Conservation (phyloP, 2,113 vertebrate genomes). For the Ellobius talpinus region DNA sequence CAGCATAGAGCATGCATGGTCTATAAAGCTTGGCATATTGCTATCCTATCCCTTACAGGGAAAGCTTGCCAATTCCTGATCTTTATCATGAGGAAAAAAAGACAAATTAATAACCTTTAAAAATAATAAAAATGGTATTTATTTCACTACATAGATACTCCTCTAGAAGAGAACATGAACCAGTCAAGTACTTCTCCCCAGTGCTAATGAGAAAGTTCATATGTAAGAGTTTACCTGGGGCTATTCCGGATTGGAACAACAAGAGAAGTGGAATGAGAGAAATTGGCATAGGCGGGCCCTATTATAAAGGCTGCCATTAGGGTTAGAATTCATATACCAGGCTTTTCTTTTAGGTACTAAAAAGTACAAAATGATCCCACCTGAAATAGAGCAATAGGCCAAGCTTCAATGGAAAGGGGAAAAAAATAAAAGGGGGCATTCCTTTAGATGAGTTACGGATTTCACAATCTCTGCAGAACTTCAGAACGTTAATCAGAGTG, state of each 20-base stretch:
- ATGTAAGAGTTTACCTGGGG: not conserved
- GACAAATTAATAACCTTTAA: not conserved
- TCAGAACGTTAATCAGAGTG: too few relatives aligned
- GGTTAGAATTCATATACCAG: not conserved
- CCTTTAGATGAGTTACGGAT: not conserved
- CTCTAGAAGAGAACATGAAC: not conserved
- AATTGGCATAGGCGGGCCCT: accelerated
- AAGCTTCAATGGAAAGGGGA: too few relatives aligned
- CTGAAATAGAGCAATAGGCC: not conserved
- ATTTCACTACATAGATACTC: not conserved
- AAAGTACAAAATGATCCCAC: not conserved
- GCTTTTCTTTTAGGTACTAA: not conserved
- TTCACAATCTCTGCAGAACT: too few relatives aligned
- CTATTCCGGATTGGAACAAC: not conserved
- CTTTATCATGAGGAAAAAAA: not conserved
- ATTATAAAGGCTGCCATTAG: not conserved
- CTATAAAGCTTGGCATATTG: not conserved
- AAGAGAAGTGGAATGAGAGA: not conserved
- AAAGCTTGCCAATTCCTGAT: not conserved
- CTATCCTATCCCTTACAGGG: not conserved
- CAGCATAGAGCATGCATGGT: not conserved
- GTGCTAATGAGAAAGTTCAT: not conserved
- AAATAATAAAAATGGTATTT: not conserved
- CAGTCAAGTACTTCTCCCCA: too few relatives aligned
- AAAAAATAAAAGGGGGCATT: not conserved